These are phyloP conservation scores for Halisarca cf. caerulea DNA, from an alignment of 37 sponge, comb jelly and placozoan species.

Conservation along the genomic window DNA sequence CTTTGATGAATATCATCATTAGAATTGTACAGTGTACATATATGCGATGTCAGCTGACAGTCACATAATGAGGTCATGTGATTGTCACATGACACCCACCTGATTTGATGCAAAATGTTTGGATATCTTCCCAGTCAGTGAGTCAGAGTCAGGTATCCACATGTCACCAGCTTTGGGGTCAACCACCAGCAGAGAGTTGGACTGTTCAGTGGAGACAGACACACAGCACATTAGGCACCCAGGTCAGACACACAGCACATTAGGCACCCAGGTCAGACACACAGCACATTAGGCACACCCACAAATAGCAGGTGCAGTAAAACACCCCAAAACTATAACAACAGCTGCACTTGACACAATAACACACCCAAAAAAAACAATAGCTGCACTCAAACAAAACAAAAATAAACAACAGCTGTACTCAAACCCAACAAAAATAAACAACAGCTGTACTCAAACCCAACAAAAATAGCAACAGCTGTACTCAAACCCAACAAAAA, in stretches of 20 bases:
- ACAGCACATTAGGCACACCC: background rate
- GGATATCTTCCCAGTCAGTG: conserved; percentile 12
- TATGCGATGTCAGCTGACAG: background rate
- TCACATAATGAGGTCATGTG: background rate
- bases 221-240: background rate
- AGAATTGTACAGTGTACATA: too few relatives aligned
- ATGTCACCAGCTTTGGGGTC: conserved; percentile 26
- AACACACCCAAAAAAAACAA: too few relatives aligned
- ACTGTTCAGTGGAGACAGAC: conserved; percentile 10
- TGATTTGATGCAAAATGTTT: background rate
- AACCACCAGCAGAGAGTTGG: conserved; percentile 27
- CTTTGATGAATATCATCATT: too few relatives aligned
- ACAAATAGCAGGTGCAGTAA: background rate
- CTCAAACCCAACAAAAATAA: too few relatives aligned
- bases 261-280: background rate
- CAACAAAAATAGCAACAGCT: too few relatives aligned
- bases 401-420: too few relatives aligned
- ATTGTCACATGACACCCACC: conserved; percentile 6
- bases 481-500: too few relatives aligned
- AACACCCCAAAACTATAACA: background rate
- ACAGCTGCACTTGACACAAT: too few relatives aligned
- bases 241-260: too few relatives aligned
- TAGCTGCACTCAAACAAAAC: too few relatives aligned
- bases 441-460: too few relatives aligned
- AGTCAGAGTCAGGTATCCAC: background rate